Conservation (phyloP, 2,113 vertebrate species). For the Chauna torquata region DNA sequence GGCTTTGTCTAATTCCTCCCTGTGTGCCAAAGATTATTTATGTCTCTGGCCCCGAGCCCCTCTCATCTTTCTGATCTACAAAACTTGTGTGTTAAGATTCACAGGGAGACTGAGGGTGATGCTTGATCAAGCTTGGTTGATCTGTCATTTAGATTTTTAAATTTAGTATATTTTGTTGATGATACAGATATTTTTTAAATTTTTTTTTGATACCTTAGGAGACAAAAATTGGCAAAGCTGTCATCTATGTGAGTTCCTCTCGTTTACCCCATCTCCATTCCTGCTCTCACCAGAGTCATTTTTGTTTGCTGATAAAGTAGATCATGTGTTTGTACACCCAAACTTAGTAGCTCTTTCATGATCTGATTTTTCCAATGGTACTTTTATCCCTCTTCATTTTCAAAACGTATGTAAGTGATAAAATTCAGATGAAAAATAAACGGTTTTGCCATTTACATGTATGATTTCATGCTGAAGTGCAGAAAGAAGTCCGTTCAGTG, state of each 20-base stretch:
- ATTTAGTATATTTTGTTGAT: neutral
- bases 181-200: neutral
- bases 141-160: neutral
- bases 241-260: neutral
- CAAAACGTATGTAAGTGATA: neutral
- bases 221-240: neutral
- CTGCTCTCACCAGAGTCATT: neutral
- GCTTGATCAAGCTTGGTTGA: neutral
- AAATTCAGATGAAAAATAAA: neutral
- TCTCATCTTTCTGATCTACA: neutral
- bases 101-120: neutral
- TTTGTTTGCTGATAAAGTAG: neutral
- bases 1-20: neutral
- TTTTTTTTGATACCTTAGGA: neutral
- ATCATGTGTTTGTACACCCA: neutral
- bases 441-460: neutral
- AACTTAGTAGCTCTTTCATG: neutral
- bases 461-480: neutral
- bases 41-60: neutral
- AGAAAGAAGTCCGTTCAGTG: neutral
- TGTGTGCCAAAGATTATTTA: neutral
- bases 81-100: neutral
- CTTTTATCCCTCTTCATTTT: neutral
- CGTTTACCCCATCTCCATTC: neutral
- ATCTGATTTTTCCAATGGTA: neutral